These are phyloP conservation scores for Sarcophaga bullata DNA, from an alignment of 1,140 invertebrate species.

Conservation along the genomic window DNA sequence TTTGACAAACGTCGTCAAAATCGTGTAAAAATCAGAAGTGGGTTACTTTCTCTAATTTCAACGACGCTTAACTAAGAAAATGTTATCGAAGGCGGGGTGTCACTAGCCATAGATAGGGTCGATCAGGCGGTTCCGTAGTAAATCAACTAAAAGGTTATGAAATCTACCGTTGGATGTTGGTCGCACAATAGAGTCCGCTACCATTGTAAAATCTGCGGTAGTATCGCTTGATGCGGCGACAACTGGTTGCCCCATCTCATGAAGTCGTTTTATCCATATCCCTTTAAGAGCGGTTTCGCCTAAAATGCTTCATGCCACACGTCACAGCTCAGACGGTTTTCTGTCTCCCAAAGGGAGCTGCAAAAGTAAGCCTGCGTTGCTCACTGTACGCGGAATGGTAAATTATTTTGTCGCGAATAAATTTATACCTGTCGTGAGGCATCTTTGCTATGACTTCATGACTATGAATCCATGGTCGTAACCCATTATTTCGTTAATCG, in stretches of 20 bases:
- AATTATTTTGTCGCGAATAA: too few species aligned
- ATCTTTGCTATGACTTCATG: too few species aligned
- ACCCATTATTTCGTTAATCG: too few species aligned
- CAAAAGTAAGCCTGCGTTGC: too few species aligned
- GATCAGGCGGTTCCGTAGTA: slow-evolving; percentile 21
- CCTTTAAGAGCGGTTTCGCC: background rate
- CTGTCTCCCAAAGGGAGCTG: too few species aligned
- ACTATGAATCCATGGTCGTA: too few species aligned
- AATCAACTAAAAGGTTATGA: background rate
- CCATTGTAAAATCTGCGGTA: background rate
- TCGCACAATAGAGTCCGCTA: background rate
- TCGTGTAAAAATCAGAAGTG: background rate
- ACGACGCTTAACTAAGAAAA: background rate
- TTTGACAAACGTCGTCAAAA: background rate
- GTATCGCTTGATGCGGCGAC: too few species aligned
- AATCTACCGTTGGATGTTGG: background rate
- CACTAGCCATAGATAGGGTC: background rate
- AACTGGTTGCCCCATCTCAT: background rate
- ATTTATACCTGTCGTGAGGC: too few species aligned
- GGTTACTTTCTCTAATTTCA: background rate
- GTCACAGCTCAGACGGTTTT: too few species aligned
- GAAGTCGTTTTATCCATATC: background rate
- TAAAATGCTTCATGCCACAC: background rate
- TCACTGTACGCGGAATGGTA: too few species aligned
- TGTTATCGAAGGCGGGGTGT: background rate